Base-by-base conservation (phyloP, 23 tunicate species). In the Styela clava region DNA sequence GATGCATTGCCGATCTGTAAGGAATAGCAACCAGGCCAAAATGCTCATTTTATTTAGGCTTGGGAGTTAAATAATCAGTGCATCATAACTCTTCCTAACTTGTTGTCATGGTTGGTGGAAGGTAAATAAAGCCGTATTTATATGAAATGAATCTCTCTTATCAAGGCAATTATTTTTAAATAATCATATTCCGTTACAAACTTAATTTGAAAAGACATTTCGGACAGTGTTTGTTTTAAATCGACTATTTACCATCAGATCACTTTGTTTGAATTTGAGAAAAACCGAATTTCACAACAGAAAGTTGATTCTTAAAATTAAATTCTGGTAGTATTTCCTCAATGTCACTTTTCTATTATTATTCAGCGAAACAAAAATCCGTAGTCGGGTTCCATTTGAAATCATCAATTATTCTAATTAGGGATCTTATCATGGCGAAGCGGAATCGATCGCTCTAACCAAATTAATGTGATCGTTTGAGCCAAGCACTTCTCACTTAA, bases 351-450 rank as follows among this genome's bases (percentile, higher is more conserved):
- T 44, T 44, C 56, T 44, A 44, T 44, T 12, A 44, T 44, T 44
- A 44, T 44, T 44, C 12, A 12, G 56, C 9, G 56, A 44, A 44
- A 5, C 9, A 12, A 44, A 44, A 44, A 44, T 44, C 56, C 56
- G 56, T 12, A 44, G 56, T 44, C 56, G 56, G 56, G 56, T 44
- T 44, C 56, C 56, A 44, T 44, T 44, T 73, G 78, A 33, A 73
- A 33, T 28, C 78, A 73, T 73, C 78, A 73, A 73, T 73, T 73
- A 73, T 73, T 73, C 78, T 33, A 73, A 73, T 73, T 73, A 73
- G 56, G 31, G 78, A 73, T 73, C 52, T 1, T 35, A 73, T 24
- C 78, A 73, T 31, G 1, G 78, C 52, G 78, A 73, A 24, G 78
- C 36, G 22, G 26, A 73, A 73, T 73, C 78, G 44, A 73, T 73